Evolutionary conservation across 2,797 vertebrate genomes (phyloP), one percentile per base, ranked within the genome.

Genomic region (Anguilla anguilla): DNA sequence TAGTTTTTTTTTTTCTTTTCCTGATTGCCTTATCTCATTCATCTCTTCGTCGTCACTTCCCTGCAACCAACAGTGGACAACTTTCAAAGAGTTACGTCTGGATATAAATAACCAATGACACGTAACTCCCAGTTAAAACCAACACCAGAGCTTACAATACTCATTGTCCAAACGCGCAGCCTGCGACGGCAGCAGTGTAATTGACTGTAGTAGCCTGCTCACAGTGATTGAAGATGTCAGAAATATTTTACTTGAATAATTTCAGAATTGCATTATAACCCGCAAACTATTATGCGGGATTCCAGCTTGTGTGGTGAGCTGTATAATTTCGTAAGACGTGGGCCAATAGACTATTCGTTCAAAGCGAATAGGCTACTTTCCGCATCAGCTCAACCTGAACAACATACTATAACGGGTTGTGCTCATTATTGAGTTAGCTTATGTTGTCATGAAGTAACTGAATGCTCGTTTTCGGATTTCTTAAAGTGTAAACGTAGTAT

Each of bases 31-130:
- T 35, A 69, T 77, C 74, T 77, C 74, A 77, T 77, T 43, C 74
- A 43, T 39, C 15, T 77, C 74, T 17, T 43, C 79, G 25, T 51
- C 46, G 46, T 51, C 79, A 82, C 2, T 82, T 25, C 43, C 79
- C 79, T 6, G 43, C 11, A 82, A 49, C 6, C 46, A 82, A 49
- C 79, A 25, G 46, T 49, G 43, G 46, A 82, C 79, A 51, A 51
- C 43, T 82, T 82, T 51, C 25, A 6, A 49, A 43, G 43, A 81
- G 43, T 51, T 82, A 82, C 79, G 10, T 82, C 79, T 82, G 7
- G 43, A 82, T 82, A 82, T 9, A 82, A 82, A 82, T 82, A 82
- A 51, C 79, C 79, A 49, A 82, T 82, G 79, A 82, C 79, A 82
- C 10, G 43, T 51, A 49, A 25, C 43, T 49, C 77, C n/a, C 43